Conservation (phyloP, 2,797 vertebrate species). For the Propithecus deckenii region DNA sequence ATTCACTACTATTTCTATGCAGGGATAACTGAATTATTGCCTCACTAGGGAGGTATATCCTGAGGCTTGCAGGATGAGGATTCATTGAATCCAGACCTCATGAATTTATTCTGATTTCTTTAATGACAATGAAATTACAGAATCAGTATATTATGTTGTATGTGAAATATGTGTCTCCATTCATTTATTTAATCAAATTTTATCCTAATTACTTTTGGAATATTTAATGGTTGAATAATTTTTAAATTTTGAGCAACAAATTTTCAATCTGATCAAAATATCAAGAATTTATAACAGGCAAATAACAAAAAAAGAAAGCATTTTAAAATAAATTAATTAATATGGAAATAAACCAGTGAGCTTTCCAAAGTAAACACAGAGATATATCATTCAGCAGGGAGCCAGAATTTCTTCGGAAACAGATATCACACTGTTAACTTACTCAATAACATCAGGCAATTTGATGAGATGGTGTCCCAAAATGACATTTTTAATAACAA, state of each 20-base stretch:
- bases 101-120: not conserved
- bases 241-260: not conserved
- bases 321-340: not conserved
- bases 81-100: not conserved
- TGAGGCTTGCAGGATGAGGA: not conserved
- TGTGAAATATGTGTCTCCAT: not conserved
- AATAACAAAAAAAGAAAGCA: not conserved
- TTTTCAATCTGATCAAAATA: not conserved
- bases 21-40: not conserved
- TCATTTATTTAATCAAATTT: not conserved
- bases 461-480: not conserved
- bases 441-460: not conserved
- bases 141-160: not conserved
- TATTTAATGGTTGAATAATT: not conserved
- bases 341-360: not conserved
- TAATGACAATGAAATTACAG: not conserved
- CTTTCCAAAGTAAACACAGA: conserved; percentile 12
- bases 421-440: not conserved
- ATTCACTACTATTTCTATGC: not conserved
- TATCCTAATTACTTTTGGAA: not conserved
- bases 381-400: not conserved
- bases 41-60: not conserved
- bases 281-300: not conserved
- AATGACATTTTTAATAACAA: conserved; percentile 6
- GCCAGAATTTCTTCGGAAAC: not conserved